Evolutionary conservation across 37 sponge, comb jelly and placozoan genomes (phyloP).

Genomic region (Crambe crambe): DNA sequence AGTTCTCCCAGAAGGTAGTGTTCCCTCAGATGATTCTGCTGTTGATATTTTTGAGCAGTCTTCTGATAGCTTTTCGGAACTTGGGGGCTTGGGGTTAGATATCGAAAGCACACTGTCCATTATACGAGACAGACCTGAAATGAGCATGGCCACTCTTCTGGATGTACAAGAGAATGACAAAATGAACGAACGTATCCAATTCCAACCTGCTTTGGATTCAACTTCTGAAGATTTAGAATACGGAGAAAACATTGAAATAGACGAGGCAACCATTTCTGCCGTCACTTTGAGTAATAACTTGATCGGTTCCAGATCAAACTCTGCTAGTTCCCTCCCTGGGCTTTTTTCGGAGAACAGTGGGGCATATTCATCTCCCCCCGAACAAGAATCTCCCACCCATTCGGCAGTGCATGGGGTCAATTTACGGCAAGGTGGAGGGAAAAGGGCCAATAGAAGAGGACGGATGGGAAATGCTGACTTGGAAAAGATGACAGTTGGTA

Average conservation of each 20-base stretch:
- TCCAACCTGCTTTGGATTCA: not conserved
- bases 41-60: not conserved
- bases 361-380: not conserved
- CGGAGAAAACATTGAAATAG: constrained; percentile 27
- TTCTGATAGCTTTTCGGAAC: not conserved
- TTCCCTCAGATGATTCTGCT: not conserved
- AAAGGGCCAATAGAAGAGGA: not conserved
- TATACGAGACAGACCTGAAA: constrained; percentile 12
- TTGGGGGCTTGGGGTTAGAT: constrained; percentile 6
- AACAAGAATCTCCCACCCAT: constrained; percentile 14
- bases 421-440: constrained; percentile 23
- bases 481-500: constrained; percentile 2
- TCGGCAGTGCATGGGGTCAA: constrained; percentile 35
- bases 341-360: not conserved
- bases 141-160: constrained; percentile 28
- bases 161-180: constrained; percentile 19
- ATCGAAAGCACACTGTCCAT: constrained; percentile 8
- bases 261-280: constrained; percentile 51
- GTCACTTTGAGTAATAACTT: constrained; percentile 46
- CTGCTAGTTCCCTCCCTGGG: constrained; percentile 40
- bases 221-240: not conserved
- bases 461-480: constrained; percentile 50
- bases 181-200: not conserved
- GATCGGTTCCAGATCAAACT: constrained; percentile 45
- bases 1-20: no score